These are phyloP conservation scores for Cettia cetti DNA, from an alignment of 2,113 vertebrate genomes.

Conservation along the genomic window DNA sequence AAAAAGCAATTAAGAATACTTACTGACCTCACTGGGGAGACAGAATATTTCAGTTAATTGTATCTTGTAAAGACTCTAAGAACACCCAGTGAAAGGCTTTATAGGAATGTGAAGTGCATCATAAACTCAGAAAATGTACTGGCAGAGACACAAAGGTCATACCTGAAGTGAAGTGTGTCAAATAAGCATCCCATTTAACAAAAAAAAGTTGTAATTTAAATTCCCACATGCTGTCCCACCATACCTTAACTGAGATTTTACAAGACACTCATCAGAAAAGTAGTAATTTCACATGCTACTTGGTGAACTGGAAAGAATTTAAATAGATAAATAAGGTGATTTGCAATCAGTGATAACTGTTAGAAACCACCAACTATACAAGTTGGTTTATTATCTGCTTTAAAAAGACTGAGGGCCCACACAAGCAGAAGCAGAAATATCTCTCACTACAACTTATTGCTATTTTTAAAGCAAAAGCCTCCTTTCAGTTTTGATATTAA, in stretches of 20 bases:
- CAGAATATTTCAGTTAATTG: not conserved
- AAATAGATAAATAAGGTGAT: not conserved
- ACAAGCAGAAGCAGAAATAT: not conserved
- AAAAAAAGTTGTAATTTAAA: not conserved
- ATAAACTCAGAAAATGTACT: constrained; percentile 15
- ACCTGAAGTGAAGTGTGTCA: not conserved
- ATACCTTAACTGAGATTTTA: not conserved
- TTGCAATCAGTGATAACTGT: not conserved
- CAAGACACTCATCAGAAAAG: not conserved
- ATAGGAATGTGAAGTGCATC: not conserved
- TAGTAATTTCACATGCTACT: not conserved
- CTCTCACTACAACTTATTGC: not conserved
- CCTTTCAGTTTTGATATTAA: not conserved
- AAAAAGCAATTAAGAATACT: not conserved
- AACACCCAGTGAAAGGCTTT: not conserved
- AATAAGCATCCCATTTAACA: not conserved
- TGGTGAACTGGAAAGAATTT: not conserved
- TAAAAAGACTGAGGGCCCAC: not conserved
- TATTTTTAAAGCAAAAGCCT: not conserved
- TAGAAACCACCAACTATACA: not conserved
- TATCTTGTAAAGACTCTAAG: not conserved
- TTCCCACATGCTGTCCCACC: not conserved
- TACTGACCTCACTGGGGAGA: not conserved
- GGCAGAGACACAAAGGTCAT: not conserved
- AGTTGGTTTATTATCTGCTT: not conserved